Evolutionary conservation across 2,888 invertebrate species (phyloP).

Genomic region (Yponomeuta sedellus): DNA sequence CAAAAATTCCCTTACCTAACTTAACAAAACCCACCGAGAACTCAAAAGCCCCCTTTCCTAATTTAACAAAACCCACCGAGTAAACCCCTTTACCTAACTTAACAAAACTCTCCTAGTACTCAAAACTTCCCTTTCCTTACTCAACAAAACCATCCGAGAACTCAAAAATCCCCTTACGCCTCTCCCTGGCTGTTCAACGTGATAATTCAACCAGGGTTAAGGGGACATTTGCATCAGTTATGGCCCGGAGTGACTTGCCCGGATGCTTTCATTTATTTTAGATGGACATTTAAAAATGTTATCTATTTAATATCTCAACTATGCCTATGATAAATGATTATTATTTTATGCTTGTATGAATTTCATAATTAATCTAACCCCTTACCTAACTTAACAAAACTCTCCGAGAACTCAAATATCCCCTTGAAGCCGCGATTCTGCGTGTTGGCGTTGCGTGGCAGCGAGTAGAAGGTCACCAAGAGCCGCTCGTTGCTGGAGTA

Average conservation of each 20-base stretch:
- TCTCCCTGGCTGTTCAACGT: too few species aligned
- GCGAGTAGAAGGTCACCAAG: constrained; percentile 93
- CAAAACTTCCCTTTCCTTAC: constrained; percentile 82
- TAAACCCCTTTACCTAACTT: too few species aligned
- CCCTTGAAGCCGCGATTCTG: constrained; percentile 99
- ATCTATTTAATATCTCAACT: too few species aligned
- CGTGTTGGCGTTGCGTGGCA: constrained; percentile 93
- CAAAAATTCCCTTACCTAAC: constrained; percentile 90
- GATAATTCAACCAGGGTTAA: too few species aligned
- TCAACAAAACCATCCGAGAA: constrained; percentile 99
- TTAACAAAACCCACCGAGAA: constrained; percentile 90
- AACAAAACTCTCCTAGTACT: neutral
- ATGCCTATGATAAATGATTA: too few species aligned
- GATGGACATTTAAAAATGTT: too few species aligned
- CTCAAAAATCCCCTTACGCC: constrained; percentile 98
- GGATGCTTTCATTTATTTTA: too few species aligned
- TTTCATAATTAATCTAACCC: too few species aligned
- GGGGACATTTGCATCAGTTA: too few species aligned
- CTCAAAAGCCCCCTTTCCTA: constrained; percentile 77
- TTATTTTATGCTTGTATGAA: too few species aligned
- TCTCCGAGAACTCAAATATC: constrained; percentile 98
- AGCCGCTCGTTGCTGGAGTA: constrained; percentile 95
- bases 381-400: constrained; percentile 98
- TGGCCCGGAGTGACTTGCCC: too few species aligned
- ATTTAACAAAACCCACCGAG: too few species aligned